Percentiles rank a stretch among this genome's conserved stretches.
phyloP scores from a whole-genome alignment of 2,113 vertebrate genomes.

The Tapirus terrestris region DNA sequence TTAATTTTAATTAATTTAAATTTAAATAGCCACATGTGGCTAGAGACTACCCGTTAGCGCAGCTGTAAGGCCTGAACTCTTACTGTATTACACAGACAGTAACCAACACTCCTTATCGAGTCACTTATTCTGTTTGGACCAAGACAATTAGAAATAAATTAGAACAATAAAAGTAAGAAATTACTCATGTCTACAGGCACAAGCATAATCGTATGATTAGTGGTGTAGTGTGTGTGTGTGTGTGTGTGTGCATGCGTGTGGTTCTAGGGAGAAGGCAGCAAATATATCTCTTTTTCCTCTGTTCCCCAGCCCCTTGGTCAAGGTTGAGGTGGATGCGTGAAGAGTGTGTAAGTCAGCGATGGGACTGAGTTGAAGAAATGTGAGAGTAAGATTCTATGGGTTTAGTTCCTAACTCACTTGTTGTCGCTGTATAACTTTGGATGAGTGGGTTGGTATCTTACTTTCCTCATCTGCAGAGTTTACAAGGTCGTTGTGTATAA shows the following conservation, averaged over 20 bases:
- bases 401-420: neutral
- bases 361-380: neutral
- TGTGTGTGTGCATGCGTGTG: neutral
- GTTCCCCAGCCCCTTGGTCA: neutral
- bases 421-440: neutral
- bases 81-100: neutral
- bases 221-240: neutral
- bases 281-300: neutral
- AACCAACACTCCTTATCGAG: neutral
- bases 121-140: neutral
- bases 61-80: neutral
- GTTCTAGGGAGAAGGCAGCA: neutral
- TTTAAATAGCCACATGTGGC: neutral
- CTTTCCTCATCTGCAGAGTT: neutral
- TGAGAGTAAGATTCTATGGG: neutral
- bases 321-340: neutral
- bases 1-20: neutral
- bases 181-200: neutral
- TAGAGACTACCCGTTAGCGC: neutral
- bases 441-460: neutral
- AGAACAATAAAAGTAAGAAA: neutral
- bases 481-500: neutral
- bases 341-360: neutral
- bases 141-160: slow-evolving; percentile 23
- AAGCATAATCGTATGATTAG: neutral